phyloP scores from a whole-genome alignment of 2,888 invertebrate genomes.

The Diaphora mendica region DNA sequence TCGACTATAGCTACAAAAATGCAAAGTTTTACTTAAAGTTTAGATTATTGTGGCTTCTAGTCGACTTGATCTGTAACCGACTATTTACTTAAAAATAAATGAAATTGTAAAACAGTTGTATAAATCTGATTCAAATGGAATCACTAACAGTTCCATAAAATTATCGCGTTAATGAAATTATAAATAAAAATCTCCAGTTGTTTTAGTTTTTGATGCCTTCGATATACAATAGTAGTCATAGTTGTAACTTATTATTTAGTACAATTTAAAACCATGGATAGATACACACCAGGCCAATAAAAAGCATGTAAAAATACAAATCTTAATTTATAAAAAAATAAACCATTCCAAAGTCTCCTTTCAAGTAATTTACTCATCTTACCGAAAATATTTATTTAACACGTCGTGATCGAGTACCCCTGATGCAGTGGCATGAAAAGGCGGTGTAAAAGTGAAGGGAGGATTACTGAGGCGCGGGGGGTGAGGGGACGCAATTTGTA shows the following conservation, averaged over 20 bases:
- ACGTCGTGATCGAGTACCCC: slow-evolving; percentile 71
- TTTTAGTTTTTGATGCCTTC: too few relatives aligned
- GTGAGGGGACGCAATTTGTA: slow-evolving; percentile 82
- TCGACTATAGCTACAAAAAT: too few relatives aligned
- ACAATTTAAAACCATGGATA: not conserved
- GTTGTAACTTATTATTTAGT: not conserved
- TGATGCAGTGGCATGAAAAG: slow-evolving; percentile 71
- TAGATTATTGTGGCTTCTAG: too few relatives aligned
- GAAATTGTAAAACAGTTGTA: too few relatives aligned
- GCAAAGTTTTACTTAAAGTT: too few relatives aligned
- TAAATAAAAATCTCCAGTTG: too few relatives aligned
- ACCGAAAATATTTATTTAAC: slow-evolving; percentile 62
- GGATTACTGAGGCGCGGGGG: slow-evolving; percentile 54
- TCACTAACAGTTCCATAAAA: too few relatives aligned
- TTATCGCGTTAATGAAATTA: too few relatives aligned
- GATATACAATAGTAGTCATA: too few relatives aligned
- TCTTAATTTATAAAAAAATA: not conserved
- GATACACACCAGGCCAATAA: not conserved
- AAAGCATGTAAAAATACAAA: not conserved
- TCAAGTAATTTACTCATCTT: slow-evolving; percentile 1
- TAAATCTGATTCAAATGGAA: too few relatives aligned
- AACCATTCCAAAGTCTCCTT: not conserved
- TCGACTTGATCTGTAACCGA: too few relatives aligned
- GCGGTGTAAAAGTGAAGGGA: slow-evolving; percentile 73
- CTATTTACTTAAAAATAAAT: too few relatives aligned